Base-by-base conservation (phyloP, 2,797 vertebrate species). In the Falco biarmicus region DNA sequence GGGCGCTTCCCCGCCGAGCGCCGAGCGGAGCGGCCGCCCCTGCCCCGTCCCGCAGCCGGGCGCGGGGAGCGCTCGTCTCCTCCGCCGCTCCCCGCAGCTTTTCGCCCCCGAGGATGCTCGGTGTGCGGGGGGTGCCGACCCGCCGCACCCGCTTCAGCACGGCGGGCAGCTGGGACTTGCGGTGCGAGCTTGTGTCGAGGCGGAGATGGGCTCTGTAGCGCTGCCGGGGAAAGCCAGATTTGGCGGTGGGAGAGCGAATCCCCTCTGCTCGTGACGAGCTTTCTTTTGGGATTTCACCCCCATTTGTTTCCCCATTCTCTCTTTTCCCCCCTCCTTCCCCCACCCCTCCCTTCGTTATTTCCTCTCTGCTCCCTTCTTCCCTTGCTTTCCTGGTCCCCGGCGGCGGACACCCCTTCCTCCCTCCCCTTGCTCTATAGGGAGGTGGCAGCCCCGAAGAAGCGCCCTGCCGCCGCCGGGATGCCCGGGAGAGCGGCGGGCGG, bases 321-420 rank as follows among this genome's bases (percentile, higher is more conserved):
- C 5, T 48, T 39, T 11, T 0, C 9, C 15, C 4, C 1, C 5
- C 5, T 5, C 13, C 34, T n/a, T 69, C 32, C 16, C 15, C 20
- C 24, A 32, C 4, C 10, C 56, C 43, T 53, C 26, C 7, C 22
- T 15, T 43, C 43, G 7, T 59, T 24, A 47, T 57, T 45, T 57
- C 45, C 14, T 6, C 22, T 61, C 51, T 32, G 32, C 41, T 39
- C 9, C 37, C 37, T 60, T 84, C 16, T 50, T 47, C 16, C 48
- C 22, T 25, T 34, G 29, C 28, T 76, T 59, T 57, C 22, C 41
- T n/a, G 3, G 6, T 34, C 15, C 45, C 22, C 37, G 29, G 51
- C 4, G 9, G 31, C 13, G 4, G 63, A 29, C 32, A 25, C 15
- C 43, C 5, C 3, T 19, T 14, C 17, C 24, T 22, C 29, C 32